Base-by-base conservation (phyloP, 2,888 invertebrate species). In the Notodonta ziczac region DNA sequence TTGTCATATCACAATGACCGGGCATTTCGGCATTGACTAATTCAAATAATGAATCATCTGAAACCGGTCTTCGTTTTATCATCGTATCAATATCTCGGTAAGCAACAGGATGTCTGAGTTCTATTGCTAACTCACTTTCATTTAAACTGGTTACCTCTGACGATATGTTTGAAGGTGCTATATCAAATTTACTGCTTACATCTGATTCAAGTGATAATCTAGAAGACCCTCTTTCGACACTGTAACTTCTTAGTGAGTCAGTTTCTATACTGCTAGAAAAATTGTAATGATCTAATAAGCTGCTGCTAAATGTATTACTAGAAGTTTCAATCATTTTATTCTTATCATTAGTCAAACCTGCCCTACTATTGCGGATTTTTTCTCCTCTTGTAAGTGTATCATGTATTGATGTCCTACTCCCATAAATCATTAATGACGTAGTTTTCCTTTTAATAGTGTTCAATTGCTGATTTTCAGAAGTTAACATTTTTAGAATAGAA, bases 11-110 rank as follows among this genome's bases (percentile, higher is more conserved):
- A 72, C 67, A 80, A 46, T 93, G 90, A 62, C 92, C 91, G 48
- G 94, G 93, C 63, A 94, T 94, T 71, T 95, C 94, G 24, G 95
- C 86, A 12, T 95, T 94, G 62, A 95, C 95, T 53, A 96, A 90
- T 81, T 96, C 96, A 79, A 96, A 96, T 52, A 96, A 89, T 56
- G 96, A 96, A 74, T 97, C 96, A 79, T 96, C 96, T 24, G 97
- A 97, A 5, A 97, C 94, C 0, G 97, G 97, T 70, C 97, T 91
- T 57, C 97, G 92, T 76, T 96, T 97, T 52, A 96, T 84, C 73
- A 95, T 94, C 39, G 94, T 91, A 75, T 96, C 95, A 51, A 95
- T 93, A 65, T 95, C 94, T 70, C 91, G 93, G 69, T 89, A 90
- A 32, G 74, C 80, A 62, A 87, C 82, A 2, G 88, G 82, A 78